Evolutionary conservation across 2,888 invertebrate genomes (phyloP), one percentile per base, ranked within the genome.

Genomic region (Incurvaria masculella): DNA sequence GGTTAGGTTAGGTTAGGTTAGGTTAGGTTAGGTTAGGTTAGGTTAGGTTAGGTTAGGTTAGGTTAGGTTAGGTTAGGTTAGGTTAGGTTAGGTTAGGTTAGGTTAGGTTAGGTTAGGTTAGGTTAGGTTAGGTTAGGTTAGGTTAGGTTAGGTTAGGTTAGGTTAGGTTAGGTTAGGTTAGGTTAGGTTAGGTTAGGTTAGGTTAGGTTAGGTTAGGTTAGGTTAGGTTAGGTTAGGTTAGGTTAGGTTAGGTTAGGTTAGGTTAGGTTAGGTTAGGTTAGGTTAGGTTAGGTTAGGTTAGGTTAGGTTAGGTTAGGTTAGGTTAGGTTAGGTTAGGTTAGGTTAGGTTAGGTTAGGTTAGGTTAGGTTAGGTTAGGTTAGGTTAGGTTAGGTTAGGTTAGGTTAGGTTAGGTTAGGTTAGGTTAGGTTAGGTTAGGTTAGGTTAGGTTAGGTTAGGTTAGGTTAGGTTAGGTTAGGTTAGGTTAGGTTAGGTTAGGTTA

Each of bases 181-280:
- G 42, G 26, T 41, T 43, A 23, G 42, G 42, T 42, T 42, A 39
- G 45, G 45, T 45, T 21, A 40, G 40, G 45, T 39, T 45, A 50
- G 50, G 50, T 50, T 50, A 50, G 50, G 50, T 50, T 50, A 50
- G 50, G 50, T 50, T 50, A 50, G 50, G 50, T 50, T 50, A 50
- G 48, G 50, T 50, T 50, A 46, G 50, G 50, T 48, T 50, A 48
- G 48, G 50, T 50, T 50, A 50, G 48, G 48, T 48, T 48, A 50
- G 48, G 50, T 50, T 48, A 48, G 50, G 50, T 50, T 50, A 50
- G 50, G 50, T 50, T 50, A 51, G 49, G 49, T 49, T 49, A 51
- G 51, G 48, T 49, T 51, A 51, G 49, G 51, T 51, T 51, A 51
- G 51, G 51, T 51, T 51, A 51, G 51, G 51, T 48, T 51, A 51